Evolutionary conservation across 2,888 invertebrate species (phyloP), one percentile per base, ranked within the genome.

Genomic region (Spodoptera littoralis): DNA sequence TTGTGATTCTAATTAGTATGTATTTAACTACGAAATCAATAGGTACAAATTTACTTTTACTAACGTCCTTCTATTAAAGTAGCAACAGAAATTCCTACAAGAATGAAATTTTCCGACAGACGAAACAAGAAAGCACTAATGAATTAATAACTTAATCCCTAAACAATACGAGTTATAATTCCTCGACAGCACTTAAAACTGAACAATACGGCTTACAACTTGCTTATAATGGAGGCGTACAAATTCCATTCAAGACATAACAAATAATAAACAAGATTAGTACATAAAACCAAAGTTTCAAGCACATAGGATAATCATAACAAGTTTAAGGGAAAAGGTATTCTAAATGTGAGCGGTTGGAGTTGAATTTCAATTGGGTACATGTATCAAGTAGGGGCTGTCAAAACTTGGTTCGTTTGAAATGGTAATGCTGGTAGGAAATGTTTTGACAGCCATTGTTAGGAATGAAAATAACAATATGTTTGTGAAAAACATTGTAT

Each of bases 231-330:
- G 46, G 74, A 63, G 46, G 51, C 61, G 62, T 70, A 65, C 53
- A 65, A 70, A 70, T 74, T 27, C 59, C 46, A 44, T 47, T 60
- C 44, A 60, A 60, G 50, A 60, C 45, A 45, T 47, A 73, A 63
- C 46, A 56, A 69, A 69, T 43, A 59, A 73, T 43, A 51, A 73
- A 61, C 73, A 64, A 65, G 56, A 67, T 74, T 77, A 67, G 48
- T 61, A 62, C 67, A 56, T 76, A 46, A 77, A 67, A 65, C 60
- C 60, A 47, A 77, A 73, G 60, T 77, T 73, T 65, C 61, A 49
- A 55, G 60, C 55, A 59, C 50, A 50, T 58, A 47, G 30, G 52
- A 12, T 30, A 56, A 57, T 54, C 44, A 63, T 11, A 22, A 43
- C 41, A 13, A 8, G 8, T 55, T 57, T n/a, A 11, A 12, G 36